Evolutionary conservation across 64 coral and sea anemone genomes (phyloP), one percentile per base, ranked within the genome.

Genomic region (Hydrozoanthus tunicans): DNA sequence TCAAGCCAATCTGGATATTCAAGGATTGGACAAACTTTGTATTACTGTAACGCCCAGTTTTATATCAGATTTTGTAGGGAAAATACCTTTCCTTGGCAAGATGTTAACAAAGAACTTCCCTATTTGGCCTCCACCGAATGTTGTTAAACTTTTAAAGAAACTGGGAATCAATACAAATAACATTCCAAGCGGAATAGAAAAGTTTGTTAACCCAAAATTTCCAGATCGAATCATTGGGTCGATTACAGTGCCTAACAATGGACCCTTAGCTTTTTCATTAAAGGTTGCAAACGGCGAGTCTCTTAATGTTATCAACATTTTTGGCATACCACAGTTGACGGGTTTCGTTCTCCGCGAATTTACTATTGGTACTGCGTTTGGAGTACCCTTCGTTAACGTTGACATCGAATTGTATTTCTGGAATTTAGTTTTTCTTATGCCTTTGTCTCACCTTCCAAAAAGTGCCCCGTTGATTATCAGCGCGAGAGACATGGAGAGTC

Each of bases 271-370:
- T 0, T 43, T 91, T 25, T 58, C 79, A 70, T 51, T 94, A 7
- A 90, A 91, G 55, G 93, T 94, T 61, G 79, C 81, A 68, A 94
- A 91, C 79, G 89, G 53, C 10, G 93, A 94, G 69, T 94, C 93
- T 8, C 59, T 94, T 77, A 58, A 90, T 9, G 55, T 94, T n/a
- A 58, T 76, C 12, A 91, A 85, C 10, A 56, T 77, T 0, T 11
- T 52, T 9, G 78, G 52, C 58, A 11, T 17, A 12, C 70, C 89
- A 59, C 14, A 23, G 77, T 56, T 94, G 70, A 77, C n/a, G 15
- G 93, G 89, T 23, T 5, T 94, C 23, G 56, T 90, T 4, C 63
- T 94, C 17, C 81, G 89, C 8, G 51, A 68, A 51, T 94, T 94
- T 52, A 85, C 93, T 5, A 91, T 94, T 61, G 93, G 93, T 60